These are phyloP conservation scores for Athetis lepigone DNA, from an alignment of 2,888 invertebrate species.

Conservation along the genomic window DNA sequence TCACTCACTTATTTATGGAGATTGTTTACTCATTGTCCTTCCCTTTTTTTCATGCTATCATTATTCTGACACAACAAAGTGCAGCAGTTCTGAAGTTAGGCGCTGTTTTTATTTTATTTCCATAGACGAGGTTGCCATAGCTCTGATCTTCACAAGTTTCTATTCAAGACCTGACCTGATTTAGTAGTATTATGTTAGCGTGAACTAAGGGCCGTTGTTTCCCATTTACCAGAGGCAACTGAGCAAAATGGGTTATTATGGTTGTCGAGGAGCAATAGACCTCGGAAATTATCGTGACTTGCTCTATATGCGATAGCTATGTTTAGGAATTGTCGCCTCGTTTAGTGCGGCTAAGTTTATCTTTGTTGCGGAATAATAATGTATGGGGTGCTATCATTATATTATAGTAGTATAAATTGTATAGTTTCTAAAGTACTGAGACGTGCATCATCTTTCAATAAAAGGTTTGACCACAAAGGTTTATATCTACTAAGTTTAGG, in stretches of 20 bases:
- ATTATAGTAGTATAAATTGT: background rate
- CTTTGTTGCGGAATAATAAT: slow-evolving; percentile 5
- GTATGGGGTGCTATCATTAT: background rate
- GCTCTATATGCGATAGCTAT: slow-evolving; percentile 5
- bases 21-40: too few relatives aligned
- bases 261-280: slow-evolving; percentile 38
- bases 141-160: background rate
- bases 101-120: too few relatives aligned
- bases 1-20: too few relatives aligned
- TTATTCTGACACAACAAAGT: too few relatives aligned
- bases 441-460: too few relatives aligned
- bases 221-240: slow-evolving; percentile 19
- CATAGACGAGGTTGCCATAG: too few relatives aligned
- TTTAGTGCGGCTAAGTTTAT: slow-evolving; percentile 9
- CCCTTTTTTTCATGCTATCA: too few relatives aligned
- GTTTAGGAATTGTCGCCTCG: slow-evolving; percentile 11
- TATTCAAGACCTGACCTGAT: slow-evolving; percentile 12
- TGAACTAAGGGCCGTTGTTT: slow-evolving; percentile 13
- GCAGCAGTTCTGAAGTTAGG: too few relatives aligned
- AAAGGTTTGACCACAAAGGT: too few relatives aligned
- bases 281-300: slow-evolving; percentile 30
- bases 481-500: too few relatives aligned
- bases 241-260: slow-evolving; percentile 28
- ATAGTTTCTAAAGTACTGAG: slow-evolving; percentile 1
- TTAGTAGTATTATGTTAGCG: slow-evolving; percentile 6